Evolutionary conservation across 2,888 invertebrate genomes (phyloP), one percentile per base, ranked within the genome.

Genomic region (Cheilosia impressa): DNA sequence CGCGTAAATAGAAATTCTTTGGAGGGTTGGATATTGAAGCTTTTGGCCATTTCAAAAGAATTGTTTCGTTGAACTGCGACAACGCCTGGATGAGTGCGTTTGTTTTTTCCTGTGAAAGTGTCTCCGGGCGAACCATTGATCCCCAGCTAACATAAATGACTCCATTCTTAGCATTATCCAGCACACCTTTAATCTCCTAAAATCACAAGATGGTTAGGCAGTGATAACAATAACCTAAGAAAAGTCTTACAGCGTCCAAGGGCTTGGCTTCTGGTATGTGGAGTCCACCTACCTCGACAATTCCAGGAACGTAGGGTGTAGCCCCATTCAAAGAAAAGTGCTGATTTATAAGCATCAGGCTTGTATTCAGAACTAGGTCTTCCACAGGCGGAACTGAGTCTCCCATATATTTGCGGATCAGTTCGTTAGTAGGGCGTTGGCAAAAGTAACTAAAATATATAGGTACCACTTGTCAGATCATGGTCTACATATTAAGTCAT

Each of bases 121-220:
- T 93, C 24, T 93, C 93, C 5, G 94, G 93, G 87, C 93, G 93
- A 71, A 95, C 93, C 93, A 95, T 94, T 0, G 95, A 95, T 0
- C 96, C 96, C 91, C 95, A 93, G 89, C 94, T 95, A 88, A 96
- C 95, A 89, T 94, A 95, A 75, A 96, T 93, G 10, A 95, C 94
- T 2, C 94, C 95, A 27, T 94, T 91, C 13, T 92, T 89, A 0
- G 94, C 93, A 47, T 93, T 93, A 88, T 94, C 93, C 66, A 95
- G 92, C 89, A 94, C 3, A n/a, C 75, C 4, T 13, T 84, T 58
- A 1, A 84, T 5, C 60, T 94, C 93, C 92, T 93, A 88, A 15
- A 93, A 66, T 52, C n/a, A 34, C 22, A 38, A 19, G 2, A 50
- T 5, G 27, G 38, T 19, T 27, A 34, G 0, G 4, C 2, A n/a